Percentiles rank a stretch among this genome's conserved stretches.
Evolutionary conservation across 2,888 invertebrate genomes (phyloP).

Genomic region (Cephalotes varians): DNA sequence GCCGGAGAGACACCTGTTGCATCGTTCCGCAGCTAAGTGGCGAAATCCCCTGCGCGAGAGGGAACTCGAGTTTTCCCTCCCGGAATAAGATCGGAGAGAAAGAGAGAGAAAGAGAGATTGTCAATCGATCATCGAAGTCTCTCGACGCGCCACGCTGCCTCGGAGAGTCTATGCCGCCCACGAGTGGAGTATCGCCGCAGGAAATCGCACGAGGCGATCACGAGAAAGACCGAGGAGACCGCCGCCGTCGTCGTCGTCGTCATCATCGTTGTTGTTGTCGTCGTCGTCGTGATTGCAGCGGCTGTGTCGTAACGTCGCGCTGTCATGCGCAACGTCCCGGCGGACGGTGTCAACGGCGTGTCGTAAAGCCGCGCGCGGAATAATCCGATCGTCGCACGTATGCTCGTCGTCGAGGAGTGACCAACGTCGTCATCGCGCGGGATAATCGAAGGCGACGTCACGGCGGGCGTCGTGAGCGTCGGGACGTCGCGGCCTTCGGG

Average conservation of each 20-base stretch:
- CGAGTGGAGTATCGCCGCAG: background rate
- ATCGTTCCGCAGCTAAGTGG: background rate
- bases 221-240: background rate
- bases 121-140: conserved; percentile 10
- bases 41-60: background rate
- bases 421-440: conserved; percentile 35
- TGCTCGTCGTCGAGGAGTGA: conserved; percentile 29
- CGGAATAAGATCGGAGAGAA: background rate
- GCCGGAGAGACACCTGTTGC: conserved; percentile 60
- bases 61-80: background rate
- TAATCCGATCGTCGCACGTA: conserved; percentile 55
- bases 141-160: background rate
- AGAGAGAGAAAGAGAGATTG: background rate
- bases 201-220: background rate
- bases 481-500: conserved; percentile 84
- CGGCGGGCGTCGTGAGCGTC: conserved; percentile 85
- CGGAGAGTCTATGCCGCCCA: background rate
- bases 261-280: background rate
- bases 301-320: background rate
- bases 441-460: conserved; percentile 79
- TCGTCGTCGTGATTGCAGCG: background rate
- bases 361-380: background rate
- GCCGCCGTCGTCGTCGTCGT: background rate
- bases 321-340: background rate
- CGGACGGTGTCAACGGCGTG: background rate